phyloP scores from a whole-genome alignment of 2,888 invertebrate genomes.

The Macaria notata region DNA sequence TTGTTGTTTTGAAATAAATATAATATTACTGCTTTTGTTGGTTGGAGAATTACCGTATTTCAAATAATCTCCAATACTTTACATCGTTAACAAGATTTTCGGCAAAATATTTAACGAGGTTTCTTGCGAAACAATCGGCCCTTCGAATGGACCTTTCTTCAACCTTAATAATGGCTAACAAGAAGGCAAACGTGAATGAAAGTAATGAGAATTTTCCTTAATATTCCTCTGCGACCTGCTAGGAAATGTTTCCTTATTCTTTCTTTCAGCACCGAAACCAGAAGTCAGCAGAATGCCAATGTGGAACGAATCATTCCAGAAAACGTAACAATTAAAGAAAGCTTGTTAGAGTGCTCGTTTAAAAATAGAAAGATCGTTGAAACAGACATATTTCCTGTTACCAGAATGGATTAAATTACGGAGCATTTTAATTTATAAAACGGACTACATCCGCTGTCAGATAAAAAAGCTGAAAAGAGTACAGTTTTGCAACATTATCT shows the following conservation, averaged over 20 bases:
- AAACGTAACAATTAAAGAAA: slow-evolving; percentile 29
- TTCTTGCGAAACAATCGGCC: slow-evolving; percentile 41
- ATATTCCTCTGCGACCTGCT: slow-evolving; percentile 38
- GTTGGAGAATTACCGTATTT: slow-evolving; percentile 26
- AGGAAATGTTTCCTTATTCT: slow-evolving; percentile 37
- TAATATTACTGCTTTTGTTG: too few relatives aligned
- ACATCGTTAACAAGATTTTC: slow-evolving; percentile 19
- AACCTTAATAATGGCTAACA: slow-evolving; percentile 43
- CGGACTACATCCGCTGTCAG: slow-evolving; percentile 1
- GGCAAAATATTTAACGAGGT: slow-evolving; percentile 32
- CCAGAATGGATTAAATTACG: slow-evolving; percentile 21
- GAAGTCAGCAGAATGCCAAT: slow-evolving; percentile 33
- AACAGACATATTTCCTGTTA: slow-evolving; percentile 16
- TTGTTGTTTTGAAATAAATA: too few relatives aligned
- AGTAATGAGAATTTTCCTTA: slow-evolving; percentile 44
- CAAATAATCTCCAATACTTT: slow-evolving; percentile 30
- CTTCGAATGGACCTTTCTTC: slow-evolving; percentile 38
- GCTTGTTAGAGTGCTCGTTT: slow-evolving; percentile 6
- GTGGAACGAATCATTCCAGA: slow-evolving; percentile 28
- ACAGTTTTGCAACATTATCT: not conserved
- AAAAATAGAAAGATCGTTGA: slow-evolving; percentile 7
- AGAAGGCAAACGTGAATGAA: slow-evolving; percentile 45
- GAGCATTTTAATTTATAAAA: slow-evolving; percentile 16
- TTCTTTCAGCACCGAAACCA: slow-evolving; percentile 30
- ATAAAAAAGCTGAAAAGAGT: slow-evolving; percentile 5